Evolutionary conservation across 2,797 vertebrate species (phyloP), one percentile per base, ranked within the genome.

Genomic region (Sebastes variabilis): DNA sequence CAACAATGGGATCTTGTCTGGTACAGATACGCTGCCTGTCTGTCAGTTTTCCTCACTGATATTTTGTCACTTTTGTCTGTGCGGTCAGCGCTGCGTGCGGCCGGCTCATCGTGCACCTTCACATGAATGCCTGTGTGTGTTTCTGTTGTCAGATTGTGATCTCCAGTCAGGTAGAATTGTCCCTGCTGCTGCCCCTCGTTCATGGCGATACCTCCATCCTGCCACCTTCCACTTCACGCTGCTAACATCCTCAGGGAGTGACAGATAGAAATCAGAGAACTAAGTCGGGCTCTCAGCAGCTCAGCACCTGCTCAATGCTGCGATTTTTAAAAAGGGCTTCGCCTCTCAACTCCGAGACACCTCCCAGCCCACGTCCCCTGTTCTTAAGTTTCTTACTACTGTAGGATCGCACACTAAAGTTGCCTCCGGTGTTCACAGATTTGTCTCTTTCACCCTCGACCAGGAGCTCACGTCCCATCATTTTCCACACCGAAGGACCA

Each of bases 111-210:
- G 49, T 55, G 68, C 56, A 36, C 80, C 80, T 82, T 75, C 77
- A 69, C 80, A 85, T 72, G 62, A 82, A 76, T 80, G 84, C 74
- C 72, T 66, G 62, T 52, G 52, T 73, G 73, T 80, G 61, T 85
- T 58, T 69, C 60, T 70, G 79, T 83, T 78, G 66, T 80, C 85
- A 80, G 94, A 95, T 95, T 92, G 88, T 80, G 89, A 95, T 95
- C 93, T 93, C 85, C 93, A 89, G 90, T 89, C 86, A 86, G 89
- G 87, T 90, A 78, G 92, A 87, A 81, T 91, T 69, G 92, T 89
- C 86, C 72, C 77, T 22, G 76, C 88, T 73, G 82, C 82, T 84
- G 84, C 80, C 91, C 89, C 77, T 86, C 74, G 38, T 90, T 94
- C 89, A 83, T 22, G n/a, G 75, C 46, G 83, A 90, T 88, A 88